These are phyloP conservation scores for Papilio gigon DNA, from an alignment of 2,888 invertebrate genomes.

Conservation along the genomic window DNA sequence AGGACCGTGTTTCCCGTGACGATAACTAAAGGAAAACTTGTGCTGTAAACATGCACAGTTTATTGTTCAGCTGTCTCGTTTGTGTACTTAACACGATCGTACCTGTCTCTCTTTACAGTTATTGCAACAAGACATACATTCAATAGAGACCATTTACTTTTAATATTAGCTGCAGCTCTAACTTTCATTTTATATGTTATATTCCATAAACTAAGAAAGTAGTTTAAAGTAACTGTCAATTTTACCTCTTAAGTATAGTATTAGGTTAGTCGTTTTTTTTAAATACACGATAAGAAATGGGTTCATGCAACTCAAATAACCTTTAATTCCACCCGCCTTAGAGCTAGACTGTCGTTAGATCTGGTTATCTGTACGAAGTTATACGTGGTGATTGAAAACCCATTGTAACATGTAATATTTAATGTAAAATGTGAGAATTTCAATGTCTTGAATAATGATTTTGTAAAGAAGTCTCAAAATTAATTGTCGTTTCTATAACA, in stretches of 20 bases:
- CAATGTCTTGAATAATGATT: not conserved
- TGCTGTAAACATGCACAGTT: conserved; percentile 26
- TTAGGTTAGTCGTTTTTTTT: not conserved
- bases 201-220: not conserved
- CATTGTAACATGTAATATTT: conserved; percentile 15
- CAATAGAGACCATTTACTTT: not conserved
- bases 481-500: conserved; percentile 23
- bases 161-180: not conserved
- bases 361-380: not conserved
- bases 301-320: not conserved
- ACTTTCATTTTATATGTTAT: not conserved
- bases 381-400: conserved; percentile 12
- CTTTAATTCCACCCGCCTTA: conserved; percentile 1
- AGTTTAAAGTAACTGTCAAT: not conserved
- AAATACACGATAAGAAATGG: not conserved
- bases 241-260: not conserved
- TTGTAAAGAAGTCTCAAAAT: conserved; percentile 24
- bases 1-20: conserved; percentile 28
- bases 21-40: conserved; percentile 33
- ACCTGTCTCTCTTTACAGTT: conserved; percentile 18
- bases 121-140: conserved; percentile 16
- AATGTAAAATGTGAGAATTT: not conserved
- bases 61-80: conserved; percentile 18
- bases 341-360: conserved; percentile 3
- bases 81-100: conserved; percentile 29